Base-by-base conservation (phyloP, 2,113 vertebrate species). In the Paratilapia polleni region DNA sequence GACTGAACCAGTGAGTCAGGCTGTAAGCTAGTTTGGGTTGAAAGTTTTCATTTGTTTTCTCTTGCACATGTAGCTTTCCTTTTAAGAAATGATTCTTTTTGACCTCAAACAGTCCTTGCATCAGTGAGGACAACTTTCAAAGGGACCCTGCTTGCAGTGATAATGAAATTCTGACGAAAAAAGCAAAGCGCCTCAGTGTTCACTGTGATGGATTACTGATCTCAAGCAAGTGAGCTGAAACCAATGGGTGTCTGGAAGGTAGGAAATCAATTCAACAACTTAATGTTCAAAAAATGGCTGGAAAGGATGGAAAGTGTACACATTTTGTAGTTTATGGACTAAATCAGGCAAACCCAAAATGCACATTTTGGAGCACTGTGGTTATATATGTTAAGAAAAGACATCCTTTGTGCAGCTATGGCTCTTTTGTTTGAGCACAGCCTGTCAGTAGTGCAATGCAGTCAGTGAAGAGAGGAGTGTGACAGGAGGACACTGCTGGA, bases 191-290 rank as follows among this genome's bases (percentile, higher is more conserved):
- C 68, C 79, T 68, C 43, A 4, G 62, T 68, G 59, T 81, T 84
- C 26, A 2, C 38, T 61, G 56, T 82, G 78, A 87, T 81, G 31
- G 75, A 86, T 86, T 81, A 80, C 70, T 49, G 58, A 57, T 78
- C 58, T 78, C 24, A 28, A 43, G 20, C 56, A 28, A 82, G 61
- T 54, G 76, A 82, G 58, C 22, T 80, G 84, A 87, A 80, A 64
- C 84, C 87, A 87, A 17, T 70, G 56, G 41, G 12, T 17, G 68
- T 59, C 31, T 43, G 11, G 15, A 61, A 59, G 62, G 34, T 49
- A 19, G 47, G 49, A 52, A 84, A 87, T 78, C 61, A 76, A 78
- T 82, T 49, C 54, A 68, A 19, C 17, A 74, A 64, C 57, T 52
- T 81, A 19, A 74, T 31, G 56, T 38, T 66, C 8, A 54, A 77